Conservation (phyloP, 1,140 invertebrate species). For the Octopus bimaculoides region DNA sequence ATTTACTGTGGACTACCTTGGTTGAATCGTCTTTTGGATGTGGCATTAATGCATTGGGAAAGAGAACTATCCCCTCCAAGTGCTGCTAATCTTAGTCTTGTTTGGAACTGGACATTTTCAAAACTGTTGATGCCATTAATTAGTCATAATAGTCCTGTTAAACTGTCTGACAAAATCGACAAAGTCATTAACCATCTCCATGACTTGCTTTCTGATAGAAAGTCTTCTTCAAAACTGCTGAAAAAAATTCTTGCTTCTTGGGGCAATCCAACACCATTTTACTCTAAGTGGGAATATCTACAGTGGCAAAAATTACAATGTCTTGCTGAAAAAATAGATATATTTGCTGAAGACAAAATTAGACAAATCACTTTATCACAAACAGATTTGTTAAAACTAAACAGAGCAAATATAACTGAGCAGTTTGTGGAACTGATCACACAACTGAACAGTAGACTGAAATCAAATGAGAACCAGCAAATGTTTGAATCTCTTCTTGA, state of each 20-base stretch:
- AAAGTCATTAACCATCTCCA: conserved; percentile 22
- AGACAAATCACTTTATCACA: neutral
- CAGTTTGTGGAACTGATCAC: neutral
- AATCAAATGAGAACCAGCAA: neutral
- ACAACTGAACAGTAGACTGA: neutral
- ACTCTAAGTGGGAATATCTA: conserved; percentile 24
- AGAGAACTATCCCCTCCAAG: neutral
- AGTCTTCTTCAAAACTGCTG: conserved; percentile 27
- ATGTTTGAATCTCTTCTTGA: neutral
- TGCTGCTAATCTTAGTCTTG: neutral
- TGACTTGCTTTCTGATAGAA: conserved; percentile 27
- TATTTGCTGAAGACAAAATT: neutral
- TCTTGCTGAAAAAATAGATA: conserved; percentile 8
- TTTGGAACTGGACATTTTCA: neutral
- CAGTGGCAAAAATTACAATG: conserved; percentile 14
- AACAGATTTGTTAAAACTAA: neutral
- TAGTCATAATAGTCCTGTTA: conserved; percentile 7
- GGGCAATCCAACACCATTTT: conserved; percentile 41
- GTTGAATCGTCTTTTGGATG: neutral
- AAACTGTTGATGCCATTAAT: neutral
- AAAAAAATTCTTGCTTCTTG: conserved; percentile 31
- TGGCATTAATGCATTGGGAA: neutral
- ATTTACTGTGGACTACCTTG: conserved; percentile 2
- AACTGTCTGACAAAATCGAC: conserved; percentile 5
- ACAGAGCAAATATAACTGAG: neutral